Percentiles rank a stretch among this genome's conserved stretches.
Conservation (phyloP, 2,113 vertebrate species). For the Brienomyrus brachyistius region DNA sequence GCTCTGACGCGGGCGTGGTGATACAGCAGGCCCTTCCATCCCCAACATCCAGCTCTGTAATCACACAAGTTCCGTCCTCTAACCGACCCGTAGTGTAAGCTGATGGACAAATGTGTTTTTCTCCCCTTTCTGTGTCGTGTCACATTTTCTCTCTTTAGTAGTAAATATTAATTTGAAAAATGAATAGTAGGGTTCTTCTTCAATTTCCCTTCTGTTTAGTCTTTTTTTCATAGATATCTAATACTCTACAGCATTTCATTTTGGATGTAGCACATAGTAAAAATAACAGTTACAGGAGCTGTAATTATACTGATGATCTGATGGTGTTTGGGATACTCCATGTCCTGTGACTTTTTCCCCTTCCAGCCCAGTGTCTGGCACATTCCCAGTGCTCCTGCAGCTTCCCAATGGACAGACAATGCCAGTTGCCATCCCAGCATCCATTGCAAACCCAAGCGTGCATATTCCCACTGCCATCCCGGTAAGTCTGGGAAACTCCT, state of each 20-base stretch:
- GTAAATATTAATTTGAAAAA: not conserved
- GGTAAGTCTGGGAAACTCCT: conserved; percentile 63
- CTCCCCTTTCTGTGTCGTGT: not conserved
- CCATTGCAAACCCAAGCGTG: conserved; percentile 93
- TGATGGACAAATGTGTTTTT: not conserved
- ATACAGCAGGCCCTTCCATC: conserved; percentile 97
- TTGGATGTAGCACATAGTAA: not conserved
- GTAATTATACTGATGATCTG: conserved; percentile 17
- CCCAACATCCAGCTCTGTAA: conserved; percentile 98
- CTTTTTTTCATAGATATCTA: not conserved
- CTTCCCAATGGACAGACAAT: conserved; percentile 97
- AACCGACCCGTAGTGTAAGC: conserved; percentile 98
- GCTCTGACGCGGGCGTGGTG: conserved; percentile 94
- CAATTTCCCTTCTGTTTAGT: not conserved
- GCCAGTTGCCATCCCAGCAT: conserved; percentile 94
- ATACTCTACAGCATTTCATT: not conserved
- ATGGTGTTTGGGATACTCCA: not conserved
- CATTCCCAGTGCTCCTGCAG: conserved; percentile 95
- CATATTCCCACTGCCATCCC: conserved; percentile 94
- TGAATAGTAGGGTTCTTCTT: not conserved
- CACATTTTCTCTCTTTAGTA: not conserved
- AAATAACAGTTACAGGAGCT: not conserved
- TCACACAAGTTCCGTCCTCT: conserved; percentile 93
- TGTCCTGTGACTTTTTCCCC: conserved; percentile 59
- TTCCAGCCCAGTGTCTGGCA: conserved; percentile 87